These are phyloP conservation scores for Rousettus leschenaultii DNA, from an alignment of 2,113 vertebrate species.

Conservation along the genomic window DNA sequence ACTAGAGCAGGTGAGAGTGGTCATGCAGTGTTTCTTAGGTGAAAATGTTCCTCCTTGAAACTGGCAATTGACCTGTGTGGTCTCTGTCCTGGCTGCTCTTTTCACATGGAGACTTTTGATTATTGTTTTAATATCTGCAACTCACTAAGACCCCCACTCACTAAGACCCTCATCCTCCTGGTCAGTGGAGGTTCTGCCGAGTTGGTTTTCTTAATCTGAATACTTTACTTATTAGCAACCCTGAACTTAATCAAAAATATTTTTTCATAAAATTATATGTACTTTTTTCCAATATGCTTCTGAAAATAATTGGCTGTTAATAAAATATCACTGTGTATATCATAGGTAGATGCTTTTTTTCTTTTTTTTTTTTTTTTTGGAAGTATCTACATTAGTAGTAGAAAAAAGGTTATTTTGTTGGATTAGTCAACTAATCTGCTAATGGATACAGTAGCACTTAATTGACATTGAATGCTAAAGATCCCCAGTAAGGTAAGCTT, in stretches of 20 bases:
- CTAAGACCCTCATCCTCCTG: background rate
- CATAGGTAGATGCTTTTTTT: background rate
- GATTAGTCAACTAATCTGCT: background rate
- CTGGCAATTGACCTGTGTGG: background rate
- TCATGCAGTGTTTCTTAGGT: background rate
- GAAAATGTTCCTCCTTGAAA: background rate
- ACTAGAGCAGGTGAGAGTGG: background rate
- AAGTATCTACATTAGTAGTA: background rate
- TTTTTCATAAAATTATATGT: background rate
- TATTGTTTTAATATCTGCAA: background rate
- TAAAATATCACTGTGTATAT: background rate
- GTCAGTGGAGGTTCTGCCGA: background rate
- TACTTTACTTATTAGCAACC: background rate
- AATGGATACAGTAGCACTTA: background rate
- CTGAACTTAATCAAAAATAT: background rate
- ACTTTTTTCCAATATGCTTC: background rate
- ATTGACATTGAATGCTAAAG: background rate
- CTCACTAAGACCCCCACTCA: background rate
- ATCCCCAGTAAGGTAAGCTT: background rate
- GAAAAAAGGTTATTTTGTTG: background rate
- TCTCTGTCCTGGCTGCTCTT: background rate
- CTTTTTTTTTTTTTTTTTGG: background rate
- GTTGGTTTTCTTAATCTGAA: background rate
- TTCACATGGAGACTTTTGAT: background rate
- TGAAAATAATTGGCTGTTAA: constrained; percentile 4